Base-by-base conservation (phyloP, 2,888 invertebrate genomes). In the Axea sp. region DNA sequence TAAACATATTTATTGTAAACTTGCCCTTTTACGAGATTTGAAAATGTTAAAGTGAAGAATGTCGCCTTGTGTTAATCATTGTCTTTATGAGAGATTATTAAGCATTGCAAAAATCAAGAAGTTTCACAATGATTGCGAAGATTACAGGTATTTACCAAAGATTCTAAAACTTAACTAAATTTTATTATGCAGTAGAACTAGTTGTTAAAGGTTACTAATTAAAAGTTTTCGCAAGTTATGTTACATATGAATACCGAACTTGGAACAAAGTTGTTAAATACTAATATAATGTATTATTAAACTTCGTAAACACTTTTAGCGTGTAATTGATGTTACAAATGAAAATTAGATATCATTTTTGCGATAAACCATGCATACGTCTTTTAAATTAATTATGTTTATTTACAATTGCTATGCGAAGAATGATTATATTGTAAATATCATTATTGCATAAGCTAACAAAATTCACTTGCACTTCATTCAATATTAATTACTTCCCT, bases 171-270 rank as follows among this genome's bases (percentile, higher is more conserved):
- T 43, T 35, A 2, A 5, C 22, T 17, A 35, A 53, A 53, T 45
- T 64, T 43, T 53, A 64, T 64, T 53, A 53, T 24, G 11, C 33
- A 12, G 31, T 4, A 8, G 3, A 55, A 65, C 28, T 30, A 28
- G 53, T 65, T 65, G 41, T 47, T 65, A 65, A 65, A 65, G 43
- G 64, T 53, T 53, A 53, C 43, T 53, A 53, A 65, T 65, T 65
- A 65, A 65, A 43, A 45, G 28, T 53, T 53, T 43, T 35, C 28
- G 43, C 31, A 53, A 64, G 39, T 62, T 41, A 33, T 62, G 39
- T 33, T 57, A 57, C 43, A 57, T 64, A 33, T 51, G 43, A 51
- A 33, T 43, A 43, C 30, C 35, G 1, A 41, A 62, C 31, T 33
- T 51, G 3, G 41, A 53, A 51, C 62, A 39, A 45, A 62, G 39